Evolutionary conservation across 2,797 vertebrate genomes (phyloP).

Genomic region (Diplodus puntazzo): DNA sequence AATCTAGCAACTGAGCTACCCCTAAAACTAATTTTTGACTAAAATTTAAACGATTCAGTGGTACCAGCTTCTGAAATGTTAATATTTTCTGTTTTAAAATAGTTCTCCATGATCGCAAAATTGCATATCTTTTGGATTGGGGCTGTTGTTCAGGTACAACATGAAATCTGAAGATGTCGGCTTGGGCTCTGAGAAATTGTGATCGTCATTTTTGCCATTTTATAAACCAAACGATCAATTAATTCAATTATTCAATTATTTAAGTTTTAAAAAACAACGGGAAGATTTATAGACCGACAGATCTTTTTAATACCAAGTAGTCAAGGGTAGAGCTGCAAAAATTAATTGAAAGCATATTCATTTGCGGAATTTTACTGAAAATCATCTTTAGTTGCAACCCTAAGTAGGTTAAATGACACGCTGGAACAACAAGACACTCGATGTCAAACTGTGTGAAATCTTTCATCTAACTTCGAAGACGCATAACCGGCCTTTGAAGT

Average conservation of each 20-base stretch:
- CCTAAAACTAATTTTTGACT: not conserved
- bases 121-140: not conserved
- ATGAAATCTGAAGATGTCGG: not conserved
- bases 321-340: not conserved
- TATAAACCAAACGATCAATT: not conserved
- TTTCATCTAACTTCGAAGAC: not conserved
- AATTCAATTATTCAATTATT: not conserved
- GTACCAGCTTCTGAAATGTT: not conserved
- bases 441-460: not conserved
- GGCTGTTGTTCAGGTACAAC: not conserved
- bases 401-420: too few species aligned
- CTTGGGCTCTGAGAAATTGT: not conserved
- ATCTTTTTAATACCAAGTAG: not conserved
- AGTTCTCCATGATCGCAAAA: not conserved
- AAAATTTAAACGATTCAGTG: not conserved
- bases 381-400: too few species aligned
- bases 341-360: too few species aligned
- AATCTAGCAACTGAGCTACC: too few species aligned
- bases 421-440: not conserved
- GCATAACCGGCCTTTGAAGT: slow-evolving; percentile 2
- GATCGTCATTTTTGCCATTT: not conserved
- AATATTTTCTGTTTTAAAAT: not conserved
- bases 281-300: not conserved
- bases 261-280: not conserved
- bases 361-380: too few species aligned